Conservation (phyloP, 2,888 invertebrate species). For the Ormyrus rosae region DNA sequence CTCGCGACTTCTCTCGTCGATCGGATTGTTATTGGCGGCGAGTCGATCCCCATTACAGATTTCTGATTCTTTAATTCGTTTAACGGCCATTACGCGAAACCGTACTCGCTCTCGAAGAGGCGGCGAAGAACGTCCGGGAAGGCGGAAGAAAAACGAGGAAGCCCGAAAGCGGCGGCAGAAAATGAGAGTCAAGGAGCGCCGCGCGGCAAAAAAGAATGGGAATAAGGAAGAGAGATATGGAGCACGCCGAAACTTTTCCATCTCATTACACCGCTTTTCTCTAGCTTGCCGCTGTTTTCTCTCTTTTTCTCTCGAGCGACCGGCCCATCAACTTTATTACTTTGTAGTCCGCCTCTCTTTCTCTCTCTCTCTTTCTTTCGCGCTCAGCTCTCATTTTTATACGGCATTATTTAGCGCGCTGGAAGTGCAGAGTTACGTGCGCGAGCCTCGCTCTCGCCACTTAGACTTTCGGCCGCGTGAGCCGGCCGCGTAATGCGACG, state of each 20-base stretch:
- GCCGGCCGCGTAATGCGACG: conserved; percentile 19
- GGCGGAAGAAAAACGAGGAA: neutral
- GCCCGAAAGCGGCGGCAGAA: conserved; percentile 15
- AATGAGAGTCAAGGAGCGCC: conserved; percentile 46
- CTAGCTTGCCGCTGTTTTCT: conserved; percentile 43
- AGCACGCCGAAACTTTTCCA: conserved; percentile 71
- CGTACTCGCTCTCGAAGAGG: neutral
- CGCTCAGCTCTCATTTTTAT: conserved; percentile 42
- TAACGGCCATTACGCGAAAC: conserved; percentile 68
- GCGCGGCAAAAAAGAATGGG: conserved; percentile 40
- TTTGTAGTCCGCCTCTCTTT: conserved; percentile 63
- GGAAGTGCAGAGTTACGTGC: conserved; percentile 26
- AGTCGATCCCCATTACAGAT: conserved; percentile 54
- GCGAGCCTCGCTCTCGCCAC: conserved; percentile 20
- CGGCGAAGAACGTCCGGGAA: neutral
- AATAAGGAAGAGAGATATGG: conserved; percentile 59
- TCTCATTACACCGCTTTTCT: conserved; percentile 69
- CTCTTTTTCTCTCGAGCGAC: conserved; percentile 17
- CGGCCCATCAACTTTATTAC: conserved; percentile 70
- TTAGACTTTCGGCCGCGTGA: conserved; percentile 7
- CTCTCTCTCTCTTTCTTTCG: conserved; percentile 3
- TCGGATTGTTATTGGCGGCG: neutral
- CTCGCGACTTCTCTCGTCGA: neutral
- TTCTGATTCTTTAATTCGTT: conserved; percentile 73
- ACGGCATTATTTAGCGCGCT: conserved; percentile 48